These are phyloP conservation scores for Luperina testacea DNA, from an alignment of 2,888 invertebrate species.

Conservation along the genomic window DNA sequence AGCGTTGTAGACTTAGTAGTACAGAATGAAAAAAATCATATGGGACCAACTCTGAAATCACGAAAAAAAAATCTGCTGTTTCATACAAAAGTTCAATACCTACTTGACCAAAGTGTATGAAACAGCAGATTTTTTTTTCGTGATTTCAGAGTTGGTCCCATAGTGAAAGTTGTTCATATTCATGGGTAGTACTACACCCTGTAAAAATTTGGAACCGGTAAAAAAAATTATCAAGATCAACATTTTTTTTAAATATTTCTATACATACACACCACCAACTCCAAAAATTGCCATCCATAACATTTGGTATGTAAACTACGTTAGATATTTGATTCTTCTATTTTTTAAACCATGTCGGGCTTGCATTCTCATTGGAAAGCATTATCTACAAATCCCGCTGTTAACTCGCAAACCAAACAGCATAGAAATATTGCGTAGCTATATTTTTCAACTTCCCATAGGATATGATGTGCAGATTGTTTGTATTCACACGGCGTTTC, in stretches of 20 bases:
- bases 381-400: not conserved
- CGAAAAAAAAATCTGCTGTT: no score
- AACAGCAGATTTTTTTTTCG: no score
- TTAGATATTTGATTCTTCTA: not conserved
- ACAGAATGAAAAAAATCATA: no score
- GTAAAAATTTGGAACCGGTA: no score
- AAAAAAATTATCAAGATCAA: no score
- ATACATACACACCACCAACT: not conserved
- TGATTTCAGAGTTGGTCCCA: no score
- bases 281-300: not conserved
- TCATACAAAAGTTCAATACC: no score
- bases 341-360: not conserved
- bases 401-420: not conserved
- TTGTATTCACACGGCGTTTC: slow-evolving; percentile 43
- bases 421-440: not conserved
- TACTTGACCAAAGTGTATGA: no score
- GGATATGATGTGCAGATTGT: slow-evolving; percentile 39
- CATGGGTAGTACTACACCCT: no score
- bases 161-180: no score
- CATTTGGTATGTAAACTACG: not conserved
- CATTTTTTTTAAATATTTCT: no score
- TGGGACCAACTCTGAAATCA: no score
- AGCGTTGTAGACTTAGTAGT: not conserved
- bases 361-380: not conserved
- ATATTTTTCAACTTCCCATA: slow-evolving; percentile 30